A percentile compares a stretch with the other conserved stretches of the same genome.
Conservation (phyloP, 1,140 invertebrate species). For the Trissolcus basalis region DNA sequence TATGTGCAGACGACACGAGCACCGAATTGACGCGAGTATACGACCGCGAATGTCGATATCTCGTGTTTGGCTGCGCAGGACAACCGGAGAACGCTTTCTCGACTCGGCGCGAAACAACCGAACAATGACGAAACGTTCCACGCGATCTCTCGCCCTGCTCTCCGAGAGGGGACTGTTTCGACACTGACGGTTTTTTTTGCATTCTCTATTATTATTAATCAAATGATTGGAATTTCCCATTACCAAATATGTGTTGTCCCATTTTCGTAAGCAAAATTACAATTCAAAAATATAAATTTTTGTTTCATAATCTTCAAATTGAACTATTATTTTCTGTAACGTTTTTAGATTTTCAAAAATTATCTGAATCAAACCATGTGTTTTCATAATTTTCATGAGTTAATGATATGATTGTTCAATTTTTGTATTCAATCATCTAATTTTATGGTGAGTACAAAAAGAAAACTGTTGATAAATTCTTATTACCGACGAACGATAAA, state of each 20-base stretch:
- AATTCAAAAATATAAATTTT: not conserved
- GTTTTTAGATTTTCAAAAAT: no score
- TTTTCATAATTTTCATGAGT: no score
- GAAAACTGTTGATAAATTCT: no score
- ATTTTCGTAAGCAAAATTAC: not conserved
- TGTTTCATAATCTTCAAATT: not conserved
- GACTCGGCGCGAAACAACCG: slow-evolving; percentile 12
- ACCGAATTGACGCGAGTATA: slow-evolving; percentile 9
- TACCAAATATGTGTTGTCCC: not conserved
- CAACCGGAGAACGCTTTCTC: slow-evolving; percentile 28
- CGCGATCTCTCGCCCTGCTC: slow-evolving; percentile 4
- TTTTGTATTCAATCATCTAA: no score
- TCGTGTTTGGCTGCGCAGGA: slow-evolving; percentile 7
- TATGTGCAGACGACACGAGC: slow-evolving; percentile 8
- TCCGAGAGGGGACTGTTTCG: not conserved
- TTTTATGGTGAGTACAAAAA: no score
- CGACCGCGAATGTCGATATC: slow-evolving; percentile 23
- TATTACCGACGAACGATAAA: not conserved
- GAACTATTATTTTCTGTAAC: no score
- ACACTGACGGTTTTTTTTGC: not conserved
- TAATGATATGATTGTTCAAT: no score
- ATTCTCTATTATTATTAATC: not conserved
- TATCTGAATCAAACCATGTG: no score
- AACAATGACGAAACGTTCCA: slow-evolving; percentile 8
- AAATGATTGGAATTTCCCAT: no score